These are phyloP conservation scores for Sebastes elongatus DNA, from an alignment of 2,797 vertebrate species.

Conservation along the genomic window DNA sequence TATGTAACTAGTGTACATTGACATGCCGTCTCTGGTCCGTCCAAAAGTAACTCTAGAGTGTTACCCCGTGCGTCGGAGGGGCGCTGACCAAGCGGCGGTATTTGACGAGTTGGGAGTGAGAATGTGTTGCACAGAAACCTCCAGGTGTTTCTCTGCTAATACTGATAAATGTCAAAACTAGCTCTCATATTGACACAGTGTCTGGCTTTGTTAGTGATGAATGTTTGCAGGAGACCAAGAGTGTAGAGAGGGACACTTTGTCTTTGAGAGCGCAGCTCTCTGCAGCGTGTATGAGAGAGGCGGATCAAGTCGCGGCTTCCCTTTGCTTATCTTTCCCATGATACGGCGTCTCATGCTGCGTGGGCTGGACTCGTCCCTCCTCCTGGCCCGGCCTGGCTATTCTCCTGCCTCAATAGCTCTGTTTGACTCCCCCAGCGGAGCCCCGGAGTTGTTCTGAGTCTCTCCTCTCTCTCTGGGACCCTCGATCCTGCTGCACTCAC, in stretches of 20 bases:
- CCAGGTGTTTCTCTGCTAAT: neutral
- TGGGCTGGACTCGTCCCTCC: constrained; percentile 74
- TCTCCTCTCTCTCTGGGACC: constrained; percentile 63
- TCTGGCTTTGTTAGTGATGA: neutral
- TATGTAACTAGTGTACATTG: too few species aligned
- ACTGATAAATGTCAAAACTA: neutral
- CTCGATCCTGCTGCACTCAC: constrained; percentile 71
- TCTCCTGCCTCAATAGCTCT: constrained; percentile 87
- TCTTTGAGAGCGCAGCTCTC: constrained; percentile 19
- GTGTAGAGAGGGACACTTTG: constrained; percentile 17
- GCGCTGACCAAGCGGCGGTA: too few species aligned
- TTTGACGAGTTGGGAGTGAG: too few species aligned
- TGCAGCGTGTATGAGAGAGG: constrained; percentile 29
- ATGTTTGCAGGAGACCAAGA: constrained; percentile 18
- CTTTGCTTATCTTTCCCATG: constrained; percentile 90
- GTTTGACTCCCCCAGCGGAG: constrained; percentile 79
- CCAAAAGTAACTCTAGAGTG: too few species aligned
- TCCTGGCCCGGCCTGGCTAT: constrained; percentile 75
- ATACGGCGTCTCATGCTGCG: constrained; percentile 77
- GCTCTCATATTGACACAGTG: neutral
- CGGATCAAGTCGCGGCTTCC: constrained; percentile 59
- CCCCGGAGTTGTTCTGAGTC: constrained; percentile 34
- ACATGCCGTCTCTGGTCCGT: too few species aligned
- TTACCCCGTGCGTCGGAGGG: too few species aligned
- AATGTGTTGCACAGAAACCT: too few species aligned